These are phyloP conservation scores for Callospermophilus lateralis DNA, from an alignment of 2,113 vertebrate genomes.

Conservation along the genomic window DNA sequence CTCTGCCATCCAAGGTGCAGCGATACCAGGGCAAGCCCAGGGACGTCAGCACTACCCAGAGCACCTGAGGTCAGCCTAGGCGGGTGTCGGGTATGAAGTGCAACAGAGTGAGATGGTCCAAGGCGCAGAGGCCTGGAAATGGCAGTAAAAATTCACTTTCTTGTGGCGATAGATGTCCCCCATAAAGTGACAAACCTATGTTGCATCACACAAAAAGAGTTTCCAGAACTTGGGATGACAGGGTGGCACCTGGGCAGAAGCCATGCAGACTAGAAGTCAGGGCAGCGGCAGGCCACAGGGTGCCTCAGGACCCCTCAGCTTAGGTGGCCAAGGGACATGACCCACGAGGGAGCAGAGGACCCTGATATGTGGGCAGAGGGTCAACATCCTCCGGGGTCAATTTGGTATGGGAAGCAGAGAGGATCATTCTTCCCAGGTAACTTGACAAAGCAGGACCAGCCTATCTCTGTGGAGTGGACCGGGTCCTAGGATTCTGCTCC, in stretches of 20 bases:
- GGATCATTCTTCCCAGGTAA: background rate
- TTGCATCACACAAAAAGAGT: fast-evolving
- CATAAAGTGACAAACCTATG: background rate
- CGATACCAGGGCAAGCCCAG: background rate
- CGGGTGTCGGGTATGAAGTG: fast-evolving
- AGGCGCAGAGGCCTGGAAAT: background rate
- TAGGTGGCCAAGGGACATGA: too few relatives aligned
- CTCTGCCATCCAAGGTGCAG: background rate
- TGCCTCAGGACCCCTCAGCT: too few relatives aligned
- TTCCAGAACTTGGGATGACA: background rate
- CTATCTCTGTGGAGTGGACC: background rate
- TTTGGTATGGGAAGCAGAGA: background rate
- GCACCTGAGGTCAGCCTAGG: background rate
- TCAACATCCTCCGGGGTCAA: fast-evolving
- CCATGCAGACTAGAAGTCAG: background rate
- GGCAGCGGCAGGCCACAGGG: background rate
- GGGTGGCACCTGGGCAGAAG: background rate
- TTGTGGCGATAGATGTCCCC: background rate
- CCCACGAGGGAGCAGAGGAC: fast-evolving
- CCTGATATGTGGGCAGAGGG: fast-evolving
- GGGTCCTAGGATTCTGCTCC: background rate
- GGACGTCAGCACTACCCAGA: too few relatives aligned
- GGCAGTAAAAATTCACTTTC: background rate
- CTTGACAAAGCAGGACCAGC: background rate
- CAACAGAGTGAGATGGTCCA: fast-evolving